A percentile compares a stretch with the other conserved stretches of the same genome.
Conservation (phyloP, 2,888 invertebrate genomes). For the Tribolium freemani region DNA sequence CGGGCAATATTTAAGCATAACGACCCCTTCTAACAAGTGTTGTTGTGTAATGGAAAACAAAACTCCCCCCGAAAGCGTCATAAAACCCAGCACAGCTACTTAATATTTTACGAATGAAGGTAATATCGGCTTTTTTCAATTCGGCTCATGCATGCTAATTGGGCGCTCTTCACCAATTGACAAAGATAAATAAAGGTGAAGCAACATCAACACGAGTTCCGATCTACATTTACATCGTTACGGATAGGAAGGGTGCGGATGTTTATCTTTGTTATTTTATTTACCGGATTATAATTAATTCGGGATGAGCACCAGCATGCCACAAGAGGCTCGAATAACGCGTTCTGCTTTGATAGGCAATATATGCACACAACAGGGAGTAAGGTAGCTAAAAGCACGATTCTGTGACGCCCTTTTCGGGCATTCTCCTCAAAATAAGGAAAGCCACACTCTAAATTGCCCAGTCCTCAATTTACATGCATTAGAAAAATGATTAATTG, state of each 20-base stretch:
- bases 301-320: background rate
- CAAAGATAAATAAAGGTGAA: conserved; percentile 28
- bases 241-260: background rate
- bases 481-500: no score
- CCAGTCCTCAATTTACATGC: no score
- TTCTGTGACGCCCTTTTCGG: background rate
- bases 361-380: background rate
- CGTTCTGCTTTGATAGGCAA: background rate
- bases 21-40: conserved; percentile 55
- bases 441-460: no score
- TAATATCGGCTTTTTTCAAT: background rate
- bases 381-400: background rate
- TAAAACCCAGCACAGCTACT: conserved; percentile 50
- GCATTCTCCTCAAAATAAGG: no score
- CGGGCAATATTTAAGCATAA: conserved; percentile 55
- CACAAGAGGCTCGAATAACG: background rate
- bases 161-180: conserved; percentile 12
- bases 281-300: conserved; percentile 20
- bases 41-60: conserved; percentile 55
- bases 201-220: background rate
- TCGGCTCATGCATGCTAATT: conserved; percentile 12
- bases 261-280: conserved; percentile 33
- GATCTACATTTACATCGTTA: conserved; percentile 2
- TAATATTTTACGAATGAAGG: conserved; percentile 48
- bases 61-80: conserved; percentile 52